Evolutionary conservation across 2,797 vertebrate genomes (phyloP), one percentile per base, ranked within the genome.

Genomic region (Protonibea diacanthus): DNA sequence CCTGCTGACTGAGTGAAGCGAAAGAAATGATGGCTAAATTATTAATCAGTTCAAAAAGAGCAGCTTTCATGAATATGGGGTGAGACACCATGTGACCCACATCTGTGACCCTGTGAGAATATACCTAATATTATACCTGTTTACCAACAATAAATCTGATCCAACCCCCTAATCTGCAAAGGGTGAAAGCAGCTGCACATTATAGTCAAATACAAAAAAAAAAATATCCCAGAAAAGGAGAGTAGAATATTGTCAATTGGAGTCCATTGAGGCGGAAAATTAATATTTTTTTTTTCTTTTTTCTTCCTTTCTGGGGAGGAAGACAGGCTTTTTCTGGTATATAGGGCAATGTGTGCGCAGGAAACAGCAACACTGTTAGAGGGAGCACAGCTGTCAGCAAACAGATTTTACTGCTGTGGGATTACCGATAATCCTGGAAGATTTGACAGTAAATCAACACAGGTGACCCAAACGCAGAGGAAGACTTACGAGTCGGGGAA

Each of bases 381-480:
- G 80, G 83, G 87, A 93, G 86, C 90, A 88, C 93, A 93, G 92
- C 92, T 95, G 95, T 94, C 91, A 91, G 89, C 88, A 93, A 92
- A 94, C 90, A 93, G 91, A 94, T 93, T 91, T 90, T 75, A 84
- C 86, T 92, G 90, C 89, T 87, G 81, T 74, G 85, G 91, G 94
- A 95, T 95, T 95, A 94, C 90, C 14, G 88, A 93, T 95, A 95
- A 95, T 95, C 93, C 94, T 88, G 79, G 66, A 93, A 94, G 93
- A 95, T 94, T 94, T 94, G 89, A 94, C 92, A 93, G 91, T 92
- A 93, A 93, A 94, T 95, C 93, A 92, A 92, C 93, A 94, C 90
- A 94, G 92, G 92, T 93, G 92, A 93, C 91, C 90, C 61, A 13
- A 80, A 66, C 49, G 21, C 60, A 21, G 58, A 67, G 78, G 88